Evolutionary conservation across 2,888 invertebrate species (phyloP), one percentile per base, ranked within the genome.

Genomic region (Dynastes maya): DNA sequence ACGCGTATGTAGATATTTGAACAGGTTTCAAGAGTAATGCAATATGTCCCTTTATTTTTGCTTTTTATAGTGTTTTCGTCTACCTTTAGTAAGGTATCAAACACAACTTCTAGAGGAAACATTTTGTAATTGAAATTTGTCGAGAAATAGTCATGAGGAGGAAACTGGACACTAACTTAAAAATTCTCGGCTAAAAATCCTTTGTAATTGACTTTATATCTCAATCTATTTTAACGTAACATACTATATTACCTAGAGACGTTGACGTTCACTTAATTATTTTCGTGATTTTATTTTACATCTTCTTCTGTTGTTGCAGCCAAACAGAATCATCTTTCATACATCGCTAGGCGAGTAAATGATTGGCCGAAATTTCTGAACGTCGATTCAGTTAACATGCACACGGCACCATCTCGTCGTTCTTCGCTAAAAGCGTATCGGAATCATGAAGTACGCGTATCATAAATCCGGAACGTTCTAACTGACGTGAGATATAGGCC

Each of bases 401-500:
- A 83, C 82, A 78, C 79, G 81, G 80, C 80, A 75, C 76, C 80
- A 58, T 78, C 68, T 22, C 22, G 79, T 79, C 80, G 8, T 22
- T 27, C 53, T 53, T 79, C 67, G 72, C 45, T 40, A 3, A 13
- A 16, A 16, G 65, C 65, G 53, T 53, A 53, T 53, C 53, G n/a
- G 13, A 16, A n/a, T 16, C 53, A n/a, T n/a, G 53, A 53, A 58
- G 53, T 22, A 8, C 45, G 22, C 78, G 49, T 74, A 67, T 79
- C 79, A 82, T 83, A 79, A 81, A 81, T 81, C 79, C 72, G 64
- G 45, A 58, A 22, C 55, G 22, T 1, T 58, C 22, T 58, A 22
- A 16, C 22, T 22, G 22, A 68, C 74, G 80, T 70, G 77, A 82
- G 83, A 83, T 84, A 82, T 80, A 83, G 82, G 81, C 79, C 80